These are phyloP conservation scores for Gnathonemus longibarbis DNA, from an alignment of 2,113 vertebrate genomes.

Conservation along the genomic window DNA sequence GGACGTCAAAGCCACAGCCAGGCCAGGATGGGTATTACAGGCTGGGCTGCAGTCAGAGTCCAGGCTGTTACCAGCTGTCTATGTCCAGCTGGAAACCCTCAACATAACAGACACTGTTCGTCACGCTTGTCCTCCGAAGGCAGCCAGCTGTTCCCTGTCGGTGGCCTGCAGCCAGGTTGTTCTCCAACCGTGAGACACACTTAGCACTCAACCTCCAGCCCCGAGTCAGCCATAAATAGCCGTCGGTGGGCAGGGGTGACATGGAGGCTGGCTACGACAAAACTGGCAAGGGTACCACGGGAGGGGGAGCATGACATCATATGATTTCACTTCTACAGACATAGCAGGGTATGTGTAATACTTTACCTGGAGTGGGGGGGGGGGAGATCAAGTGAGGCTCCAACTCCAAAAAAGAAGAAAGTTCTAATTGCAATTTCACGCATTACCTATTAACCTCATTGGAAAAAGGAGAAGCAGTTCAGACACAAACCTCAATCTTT, in stretches of 20 bases:
- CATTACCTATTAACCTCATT: background rate
- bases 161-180: background rate
- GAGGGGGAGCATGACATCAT: background rate
- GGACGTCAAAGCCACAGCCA: background rate
- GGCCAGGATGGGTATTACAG: background rate
- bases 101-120: background rate
- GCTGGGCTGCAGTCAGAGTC: background rate
- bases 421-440: background rate
- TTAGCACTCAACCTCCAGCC: background rate
- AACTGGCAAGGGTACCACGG: background rate
- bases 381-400: background rate
- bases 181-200: background rate
- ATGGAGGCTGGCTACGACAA: background rate
- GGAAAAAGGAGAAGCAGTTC: background rate
- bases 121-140: background rate
- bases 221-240: background rate
- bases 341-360: background rate
- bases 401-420: background rate
- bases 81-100: background rate
- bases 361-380: background rate
- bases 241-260: background rate
- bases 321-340: background rate
- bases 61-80: background rate
- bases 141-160: background rate
- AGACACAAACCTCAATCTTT: conserved; percentile 81